phyloP scores from a whole-genome alignment of 1,140 invertebrate genomes.

The Drosophila orosa region DNA sequence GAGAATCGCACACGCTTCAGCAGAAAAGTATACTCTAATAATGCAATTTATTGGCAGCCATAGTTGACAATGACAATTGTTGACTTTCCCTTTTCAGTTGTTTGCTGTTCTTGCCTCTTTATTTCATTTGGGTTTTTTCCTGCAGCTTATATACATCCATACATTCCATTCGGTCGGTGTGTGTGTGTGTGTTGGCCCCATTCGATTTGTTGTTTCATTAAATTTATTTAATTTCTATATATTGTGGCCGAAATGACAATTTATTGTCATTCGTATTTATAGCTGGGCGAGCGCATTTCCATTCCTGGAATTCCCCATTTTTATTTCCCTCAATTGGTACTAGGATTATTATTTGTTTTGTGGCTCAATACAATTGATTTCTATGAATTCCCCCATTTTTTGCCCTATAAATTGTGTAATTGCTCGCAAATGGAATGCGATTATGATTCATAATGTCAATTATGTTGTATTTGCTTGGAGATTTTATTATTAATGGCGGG shows the following conservation, averaged over 20 bases:
- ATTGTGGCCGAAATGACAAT: conserved; percentile 66
- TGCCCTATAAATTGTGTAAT: conserved; percentile 55
- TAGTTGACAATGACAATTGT: conserved; percentile 79
- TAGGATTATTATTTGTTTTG: conserved; percentile 52
- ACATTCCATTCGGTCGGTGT: conserved; percentile 20
- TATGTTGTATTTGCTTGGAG: conserved; percentile 28
- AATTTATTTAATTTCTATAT: conserved; percentile 72
- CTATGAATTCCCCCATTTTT: conserved; percentile 29
- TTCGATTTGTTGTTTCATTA: conserved; percentile 53
- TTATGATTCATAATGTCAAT: conserved; percentile 50
- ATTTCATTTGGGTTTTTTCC: conserved; percentile 32
- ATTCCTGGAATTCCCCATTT: conserved; percentile 34
- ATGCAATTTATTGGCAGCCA: conserved; percentile 76
- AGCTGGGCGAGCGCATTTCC: conserved; percentile 25
- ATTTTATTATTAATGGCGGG: conserved; percentile 37
- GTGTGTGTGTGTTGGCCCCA: not conserved
- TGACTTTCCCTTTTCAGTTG: conserved; percentile 61
- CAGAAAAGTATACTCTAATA: conserved; percentile 68
- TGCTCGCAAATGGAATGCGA: conserved; percentile 36
- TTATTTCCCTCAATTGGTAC: conserved; percentile 16
- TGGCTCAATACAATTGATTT: conserved; percentile 41
- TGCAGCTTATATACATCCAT: conserved; percentile 37
- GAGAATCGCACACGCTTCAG: conserved; percentile 4
- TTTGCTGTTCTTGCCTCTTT: conserved; percentile 31
- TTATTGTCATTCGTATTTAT: conserved; percentile 77